These are phyloP conservation scores for Theocolax elegans DNA, from an alignment of 1,140 invertebrate genomes.

Conservation along the genomic window DNA sequence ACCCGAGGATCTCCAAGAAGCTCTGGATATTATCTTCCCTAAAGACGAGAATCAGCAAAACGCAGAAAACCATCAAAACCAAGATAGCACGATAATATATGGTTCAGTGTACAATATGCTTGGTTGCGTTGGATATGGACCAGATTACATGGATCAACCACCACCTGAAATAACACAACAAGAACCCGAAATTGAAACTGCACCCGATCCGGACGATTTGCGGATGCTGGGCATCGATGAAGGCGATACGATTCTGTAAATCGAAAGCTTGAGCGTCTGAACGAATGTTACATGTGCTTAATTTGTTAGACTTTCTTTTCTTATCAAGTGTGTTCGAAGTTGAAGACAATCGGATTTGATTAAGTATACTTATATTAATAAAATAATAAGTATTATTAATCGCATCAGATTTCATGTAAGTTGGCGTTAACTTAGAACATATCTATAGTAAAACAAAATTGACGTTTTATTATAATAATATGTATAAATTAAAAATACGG, in stretches of 20 bases:
- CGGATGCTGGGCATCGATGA: conserved; percentile 67
- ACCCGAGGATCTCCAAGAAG: conserved; percentile 76
- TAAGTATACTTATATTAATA: neutral
- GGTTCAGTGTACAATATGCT: conserved; percentile 66
- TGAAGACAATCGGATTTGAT: neutral
- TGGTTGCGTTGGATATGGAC: conserved; percentile 61
- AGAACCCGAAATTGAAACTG: conserved; percentile 58
- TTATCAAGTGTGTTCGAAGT: neutral
- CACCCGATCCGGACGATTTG: conserved; percentile 64
- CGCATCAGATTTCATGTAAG: too few relatives aligned
- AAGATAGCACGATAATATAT: conserved; percentile 60
- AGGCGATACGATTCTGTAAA: conserved; percentile 65
- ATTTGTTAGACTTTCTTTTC: neutral
- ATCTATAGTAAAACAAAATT: too few relatives aligned
- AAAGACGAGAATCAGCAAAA: conserved; percentile 48
- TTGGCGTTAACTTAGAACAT: too few relatives aligned
- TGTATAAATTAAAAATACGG: too few relatives aligned
- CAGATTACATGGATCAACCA: conserved; percentile 65
- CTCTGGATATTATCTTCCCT: conserved; percentile 79
- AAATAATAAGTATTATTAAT: too few relatives aligned
- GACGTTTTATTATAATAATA: too few relatives aligned
- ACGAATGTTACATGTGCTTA: neutral
- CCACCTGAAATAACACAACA: conserved; percentile 64
- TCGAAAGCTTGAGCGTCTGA: conserved; percentile 4
- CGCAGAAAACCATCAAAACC: conserved; percentile 46